A percentile compares a stretch with the other conserved stretches of the same genome.
phyloP scores from a whole-genome alignment of 2,888 invertebrate genomes.

The Schizaphis graminum region DNA sequence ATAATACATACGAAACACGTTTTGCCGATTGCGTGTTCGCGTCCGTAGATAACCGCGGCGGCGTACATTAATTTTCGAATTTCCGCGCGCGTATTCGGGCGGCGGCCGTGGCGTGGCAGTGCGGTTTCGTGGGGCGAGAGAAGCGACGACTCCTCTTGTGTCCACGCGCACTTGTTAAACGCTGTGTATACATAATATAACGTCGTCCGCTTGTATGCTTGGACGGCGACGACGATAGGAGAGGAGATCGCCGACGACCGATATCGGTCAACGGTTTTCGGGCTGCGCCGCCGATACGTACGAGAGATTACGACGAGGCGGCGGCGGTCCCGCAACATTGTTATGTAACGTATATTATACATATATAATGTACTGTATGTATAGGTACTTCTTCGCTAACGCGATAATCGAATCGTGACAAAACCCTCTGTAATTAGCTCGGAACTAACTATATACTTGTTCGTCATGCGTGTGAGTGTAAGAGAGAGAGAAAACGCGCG shows the following conservation, averaged over 20 bases:
- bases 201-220: neutral
- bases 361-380: neutral
- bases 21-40: conserved; percentile 61
- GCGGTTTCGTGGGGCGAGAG: conserved; percentile 27
- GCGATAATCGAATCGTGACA: conserved; percentile 66
- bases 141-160: conserved; percentile 25
- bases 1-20: conserved; percentile 37
- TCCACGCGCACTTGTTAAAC: neutral
- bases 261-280: conserved; percentile 63
- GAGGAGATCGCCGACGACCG: conserved; percentile 43
- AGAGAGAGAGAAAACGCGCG: neutral
- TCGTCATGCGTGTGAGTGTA: neutral
- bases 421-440: conserved; percentile 63
- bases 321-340: conserved; percentile 31
- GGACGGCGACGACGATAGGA: conserved; percentile 30
- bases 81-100: conserved; percentile 31
- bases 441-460: conserved; percentile 30
- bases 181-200: neutral
- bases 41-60: conserved; percentile 52
- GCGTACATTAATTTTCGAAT: conserved; percentile 62
- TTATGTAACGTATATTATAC: neutral
- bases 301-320: conserved; percentile 29
- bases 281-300: conserved; percentile 33
- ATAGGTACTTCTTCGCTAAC: conserved; percentile 21
- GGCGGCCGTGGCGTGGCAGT: neutral